Base-by-base conservation (phyloP, 2,888 invertebrate genomes). In the Idaea aversata region DNA sequence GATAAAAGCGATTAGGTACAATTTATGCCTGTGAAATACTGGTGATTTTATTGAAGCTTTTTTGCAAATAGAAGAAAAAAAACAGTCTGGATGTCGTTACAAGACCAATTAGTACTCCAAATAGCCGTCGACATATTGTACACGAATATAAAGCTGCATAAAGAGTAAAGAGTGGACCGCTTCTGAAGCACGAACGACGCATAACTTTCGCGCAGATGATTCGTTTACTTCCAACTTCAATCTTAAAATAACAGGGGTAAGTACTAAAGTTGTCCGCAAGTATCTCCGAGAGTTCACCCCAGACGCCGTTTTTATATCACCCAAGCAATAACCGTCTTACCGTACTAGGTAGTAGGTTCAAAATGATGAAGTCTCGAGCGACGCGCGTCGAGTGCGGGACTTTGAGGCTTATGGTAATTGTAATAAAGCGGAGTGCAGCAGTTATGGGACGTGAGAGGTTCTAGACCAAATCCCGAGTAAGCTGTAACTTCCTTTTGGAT, bases 401-500 rank as follows among this genome's bases (percentile, higher is more conserved):
- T 93, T 92, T 93, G 92, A 91, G 91, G 93, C 93, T 93, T 93
- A 93, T 91, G 88, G 91, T 93, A 93, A 93, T 93, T 93, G 93
- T 93, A 93, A 93, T 93, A 93, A 93, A 93, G 93, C 92, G 92
- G 91, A 93, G 93, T 93, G 92, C 93, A 91, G 91, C 92, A 92
- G 92, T 93, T 93, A 93, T 92, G 92, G 91, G 88, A 92, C 92
- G 92, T 92, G 92, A 92, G 93, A 93, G 93, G 92, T 91, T 93
- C 93, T 92, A 92, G 93, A 92, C 93, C 91, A 93, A 93, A 93
- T 93, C 93, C 93, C 91, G 85, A 91, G 89, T 93, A 93, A 93
- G 93, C 93, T 93, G 93, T 93, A 93, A 93, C 93, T 93, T 93
- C 93, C 93, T 93, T 93, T 93, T 93, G 93, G 93, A 93, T 93